Base-by-base conservation (phyloP, 2,888 invertebrate genomes). In the Drosophila sordidula region DNA sequence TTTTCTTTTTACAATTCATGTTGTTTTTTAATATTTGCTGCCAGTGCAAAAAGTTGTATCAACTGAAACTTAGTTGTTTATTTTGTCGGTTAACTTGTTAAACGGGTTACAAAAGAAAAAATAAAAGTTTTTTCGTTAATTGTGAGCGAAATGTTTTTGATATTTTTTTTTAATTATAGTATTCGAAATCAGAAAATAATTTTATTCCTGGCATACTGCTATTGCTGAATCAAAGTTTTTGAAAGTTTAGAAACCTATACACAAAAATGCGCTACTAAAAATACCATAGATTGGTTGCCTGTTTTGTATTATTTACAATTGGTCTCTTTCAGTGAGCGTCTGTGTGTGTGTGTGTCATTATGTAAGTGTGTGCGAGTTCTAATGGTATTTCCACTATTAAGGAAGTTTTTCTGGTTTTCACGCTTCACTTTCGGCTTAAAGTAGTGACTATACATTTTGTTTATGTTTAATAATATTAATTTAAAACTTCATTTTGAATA, bases 381-480 rank as follows among this genome's bases (percentile, higher is more conserved):
- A 67, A 75, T 80, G 82, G 74, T 80, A 86, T 77, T 85, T 76
- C 42, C 52, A 45, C 61, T 66, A 81, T 81, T 70, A 75, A 75
- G 75, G 77, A 88, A 85, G 76, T 90, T 34, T 58, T 50, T 70
- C 42, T 70, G 66, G 44, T 65, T 59, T 68, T 34, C 49, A 36
- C 52, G 26, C 45, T 49, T 45, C 41, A 55, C 41, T 12, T 80
- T 77, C 87, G 85, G 85, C 92, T 92, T 92, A 92, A 91, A 91
- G 83, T 92, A 92, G 91, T 92, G 92, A 92, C 92, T 92, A 92
- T 92, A 92, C 91, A 92, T 91, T 91, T 90, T 84, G 85, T 89
- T 91, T 91, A 89, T 74, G 85, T 84, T 88, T 75, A 88, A 84
- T 83, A 69, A 69, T 82, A 76, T 89, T 89, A 78, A 81, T 84